These are phyloP conservation scores for Todiramphus saurophagus DNA, from an alignment of 2,113 vertebrate genomes.

Conservation along the genomic window DNA sequence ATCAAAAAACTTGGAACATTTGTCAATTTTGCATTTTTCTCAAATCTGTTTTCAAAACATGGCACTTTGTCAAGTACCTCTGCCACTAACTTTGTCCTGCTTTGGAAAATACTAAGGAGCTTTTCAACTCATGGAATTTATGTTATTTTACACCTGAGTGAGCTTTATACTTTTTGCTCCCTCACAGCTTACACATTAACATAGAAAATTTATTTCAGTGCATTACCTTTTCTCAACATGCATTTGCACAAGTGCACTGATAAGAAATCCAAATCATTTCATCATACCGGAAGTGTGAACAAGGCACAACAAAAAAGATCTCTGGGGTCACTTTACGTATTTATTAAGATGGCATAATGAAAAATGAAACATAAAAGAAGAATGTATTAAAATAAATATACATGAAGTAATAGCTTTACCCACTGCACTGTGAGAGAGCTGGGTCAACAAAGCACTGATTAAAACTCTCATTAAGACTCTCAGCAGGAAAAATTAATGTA, in stretches of 20 bases:
- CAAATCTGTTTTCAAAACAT: not conserved
- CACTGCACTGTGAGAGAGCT: not conserved
- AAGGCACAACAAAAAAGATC: not conserved
- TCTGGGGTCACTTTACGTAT: not conserved
- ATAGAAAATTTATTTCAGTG: not conserved
- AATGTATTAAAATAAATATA: not conserved
- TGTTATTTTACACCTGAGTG: not conserved
- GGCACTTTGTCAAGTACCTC: not conserved
- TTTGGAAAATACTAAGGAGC: not conserved
- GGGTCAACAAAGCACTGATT: not conserved
- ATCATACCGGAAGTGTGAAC: not conserved
- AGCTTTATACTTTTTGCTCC: not conserved
- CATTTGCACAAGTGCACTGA: not conserved
- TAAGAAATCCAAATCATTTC: not conserved
- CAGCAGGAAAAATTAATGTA: not conserved
- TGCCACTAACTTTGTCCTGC: not conserved
- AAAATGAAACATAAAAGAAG: not conserved
- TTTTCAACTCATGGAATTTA: not conserved
- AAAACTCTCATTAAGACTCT: not conserved
- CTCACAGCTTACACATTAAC: not conserved
- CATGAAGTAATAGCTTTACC: not conserved
- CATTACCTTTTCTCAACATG: not conserved
- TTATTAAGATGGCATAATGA: not conserved
- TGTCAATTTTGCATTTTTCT: not conserved
- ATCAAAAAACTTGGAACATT: not conserved